Conservation (phyloP, 2,888 invertebrate species). For the Proisotoma minuta region DNA sequence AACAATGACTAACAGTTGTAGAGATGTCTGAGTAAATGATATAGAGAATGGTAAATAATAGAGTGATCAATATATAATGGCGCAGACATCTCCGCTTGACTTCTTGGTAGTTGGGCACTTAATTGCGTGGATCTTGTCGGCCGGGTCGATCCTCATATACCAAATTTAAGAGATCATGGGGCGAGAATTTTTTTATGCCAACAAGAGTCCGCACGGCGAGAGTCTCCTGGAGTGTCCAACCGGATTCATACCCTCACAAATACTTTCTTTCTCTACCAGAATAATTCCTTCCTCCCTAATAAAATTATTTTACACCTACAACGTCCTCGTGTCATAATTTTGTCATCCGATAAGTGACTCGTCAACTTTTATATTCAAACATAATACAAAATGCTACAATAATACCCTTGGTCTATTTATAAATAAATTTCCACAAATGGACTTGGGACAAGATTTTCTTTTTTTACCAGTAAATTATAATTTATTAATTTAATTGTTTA, state of each 20-base stretch:
- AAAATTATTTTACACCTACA: too few relatives aligned
- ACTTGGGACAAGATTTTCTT: too few relatives aligned
- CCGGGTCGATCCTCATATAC: slow-evolving; percentile 36
- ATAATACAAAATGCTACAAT: too few relatives aligned
- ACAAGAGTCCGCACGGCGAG: slow-evolving; percentile 16
- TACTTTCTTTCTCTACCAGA: slow-evolving; percentile 17
- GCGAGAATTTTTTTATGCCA: slow-evolving; percentile 22
- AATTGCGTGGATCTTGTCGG: slow-evolving; percentile 48
- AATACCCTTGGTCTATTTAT: too few relatives aligned
- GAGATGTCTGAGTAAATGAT: neutral
- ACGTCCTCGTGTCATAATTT: too few relatives aligned
- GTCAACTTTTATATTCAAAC: too few relatives aligned
- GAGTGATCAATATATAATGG: slow-evolving; percentile 47
- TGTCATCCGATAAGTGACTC: too few relatives aligned
- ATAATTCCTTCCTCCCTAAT: slow-evolving; percentile 11
- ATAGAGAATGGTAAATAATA: slow-evolving; percentile 33
- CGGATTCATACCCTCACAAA: slow-evolving; percentile 33
- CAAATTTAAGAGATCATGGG: slow-evolving; percentile 36
- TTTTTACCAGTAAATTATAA: too few relatives aligned
- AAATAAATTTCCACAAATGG: too few relatives aligned
- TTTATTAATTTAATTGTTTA: too few relatives aligned
- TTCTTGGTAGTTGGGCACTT: slow-evolving; percentile 46
- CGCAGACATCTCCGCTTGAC: slow-evolving; percentile 45
- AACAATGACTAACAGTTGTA: neutral
- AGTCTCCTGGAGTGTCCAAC: slow-evolving; percentile 34